phyloP scores from a whole-genome alignment of 1,140 invertebrate genomes.

The Drosophila kikkawai region DNA sequence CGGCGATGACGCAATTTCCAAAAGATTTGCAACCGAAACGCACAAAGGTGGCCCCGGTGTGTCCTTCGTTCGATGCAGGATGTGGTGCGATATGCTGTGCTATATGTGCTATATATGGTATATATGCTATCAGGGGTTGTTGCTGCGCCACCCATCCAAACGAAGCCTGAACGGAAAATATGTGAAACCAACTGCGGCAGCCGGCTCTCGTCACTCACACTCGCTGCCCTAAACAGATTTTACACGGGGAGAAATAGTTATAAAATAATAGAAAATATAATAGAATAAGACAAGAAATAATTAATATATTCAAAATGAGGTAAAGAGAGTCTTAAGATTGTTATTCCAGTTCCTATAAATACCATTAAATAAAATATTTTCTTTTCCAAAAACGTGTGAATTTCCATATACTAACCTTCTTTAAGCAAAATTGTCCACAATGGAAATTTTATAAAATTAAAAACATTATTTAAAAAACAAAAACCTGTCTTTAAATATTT shows the following conservation, averaged over 20 bases:
- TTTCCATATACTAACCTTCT: too few relatives aligned
- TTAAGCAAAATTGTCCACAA: too few relatives aligned
- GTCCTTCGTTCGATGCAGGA: conserved; percentile 36
- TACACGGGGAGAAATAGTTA: conserved; percentile 8
- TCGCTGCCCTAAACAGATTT: conserved; percentile 69
- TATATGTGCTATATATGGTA: not conserved
- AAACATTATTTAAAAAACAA: too few relatives aligned
- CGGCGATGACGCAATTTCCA: conserved; percentile 73
- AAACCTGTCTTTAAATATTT: not conserved
- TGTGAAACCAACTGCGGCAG: conserved; percentile 46
- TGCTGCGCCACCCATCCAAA: conserved; percentile 51
- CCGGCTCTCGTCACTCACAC: conserved; percentile 54
- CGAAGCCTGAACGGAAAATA: conserved; percentile 10
- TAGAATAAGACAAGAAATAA: too few relatives aligned
- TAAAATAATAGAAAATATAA: too few relatives aligned
- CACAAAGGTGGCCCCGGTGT: conserved; percentile 58
- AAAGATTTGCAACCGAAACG: conserved; percentile 71
- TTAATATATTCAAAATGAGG: too few relatives aligned
- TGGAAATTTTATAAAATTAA: too few relatives aligned
- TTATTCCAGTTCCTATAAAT: too few relatives aligned
- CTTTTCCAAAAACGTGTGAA: too few relatives aligned
- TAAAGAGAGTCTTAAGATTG: too few relatives aligned
- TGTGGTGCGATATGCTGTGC: conserved; percentile 14
- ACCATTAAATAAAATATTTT: too few relatives aligned
- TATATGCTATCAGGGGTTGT: conserved; percentile 51